Evolutionary conservation across 30 jellyfish, hydroid and myxozoan genomes (phyloP).

Genomic region (Haliclystus octoradiatus): DNA sequence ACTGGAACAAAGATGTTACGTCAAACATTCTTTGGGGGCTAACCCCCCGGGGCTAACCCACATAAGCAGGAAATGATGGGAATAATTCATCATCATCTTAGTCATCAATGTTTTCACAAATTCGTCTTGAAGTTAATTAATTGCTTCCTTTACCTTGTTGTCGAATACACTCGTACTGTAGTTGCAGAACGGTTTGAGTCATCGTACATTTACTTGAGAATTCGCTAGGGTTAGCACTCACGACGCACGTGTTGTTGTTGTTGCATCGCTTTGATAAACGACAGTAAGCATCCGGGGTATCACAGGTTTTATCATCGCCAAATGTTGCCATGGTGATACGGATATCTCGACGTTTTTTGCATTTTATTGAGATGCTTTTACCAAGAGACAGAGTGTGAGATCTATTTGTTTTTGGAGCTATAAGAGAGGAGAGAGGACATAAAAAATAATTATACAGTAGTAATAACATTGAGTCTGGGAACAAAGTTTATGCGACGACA

Average conservation of each 20-base stretch:
- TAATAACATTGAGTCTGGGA: no score
- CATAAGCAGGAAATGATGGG: no score
- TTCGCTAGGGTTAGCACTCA: conserved; percentile 15
- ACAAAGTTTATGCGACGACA: no score
- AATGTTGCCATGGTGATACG: conserved; percentile 38
- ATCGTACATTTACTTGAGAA: conserved; percentile 35
- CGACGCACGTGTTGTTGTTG: conserved; percentile 40
- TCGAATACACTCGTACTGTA: conserved; percentile 47
- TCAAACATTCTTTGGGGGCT: no score
- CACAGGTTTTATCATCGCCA: conserved; percentile 35
- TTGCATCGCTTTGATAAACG: conserved; percentile 41
- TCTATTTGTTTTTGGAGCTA: conserved; percentile 1
- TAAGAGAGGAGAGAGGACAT: no score
- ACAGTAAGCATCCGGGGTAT: conserved; percentile 66
- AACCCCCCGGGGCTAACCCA: no score
- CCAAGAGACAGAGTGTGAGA: conserved; percentile 13
- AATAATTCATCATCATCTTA: no score
- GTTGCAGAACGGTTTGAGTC: conserved; percentile 17
- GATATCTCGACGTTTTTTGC: conserved; percentile 51
- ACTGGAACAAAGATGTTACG: no score
- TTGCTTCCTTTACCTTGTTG: no score
- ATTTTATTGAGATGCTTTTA: conserved; percentile 5
- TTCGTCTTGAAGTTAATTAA: no score
- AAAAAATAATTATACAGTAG: no score
- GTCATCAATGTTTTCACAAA: no score